Base-by-base conservation (phyloP, 1,140 invertebrate species). In the Drosophila truncata region DNA sequence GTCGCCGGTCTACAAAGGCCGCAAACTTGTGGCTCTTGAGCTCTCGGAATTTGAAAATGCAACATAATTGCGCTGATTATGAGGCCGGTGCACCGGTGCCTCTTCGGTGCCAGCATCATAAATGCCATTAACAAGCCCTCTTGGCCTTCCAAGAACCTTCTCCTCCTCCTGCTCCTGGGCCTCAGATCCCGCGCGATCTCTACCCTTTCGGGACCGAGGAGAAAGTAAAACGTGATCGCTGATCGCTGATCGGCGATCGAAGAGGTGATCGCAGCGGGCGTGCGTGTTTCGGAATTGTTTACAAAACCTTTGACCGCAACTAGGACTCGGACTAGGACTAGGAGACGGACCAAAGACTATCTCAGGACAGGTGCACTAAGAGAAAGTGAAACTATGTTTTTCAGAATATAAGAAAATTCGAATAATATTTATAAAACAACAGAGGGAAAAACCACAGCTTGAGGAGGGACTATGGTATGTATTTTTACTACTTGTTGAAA, bases 61-160 rank as follows among this genome's bases (percentile, higher is more conserved):
- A 90, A 90, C 87, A 90, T 90, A 90, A 90, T 90, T 85, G 85
- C 82, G 85, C 85, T 90, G 81, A 90, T 90, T 90, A 90, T 90
- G 74, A 62, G 67, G 57, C 42, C 16, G 33, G 27, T 27, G 58
- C 33, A 50, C 42, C 16, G 33, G 27, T 27, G 58, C 33, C 47
- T 49, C 14, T n/a, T 25, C 54, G 20, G 33, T 25, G 61, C n/a
- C n/a, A n/a, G n/a, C 54, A 69, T 63, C 74, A 85, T 86, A 87
- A 86, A 85, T 79, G 85, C 86, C 81, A 85, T 81, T 85, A 90
- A 90, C 85, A 79, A 85, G 78, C 65, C 83, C 62, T 59, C 20
- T 63, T 11, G 41, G 66, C 70, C 83, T 88, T 88, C 84, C 85
- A 63, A 66, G 84, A 88, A 88, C 52, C 33, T n/a, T 49, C 46